Percentiles rank a stretch among this genome's conserved stretches.
These are phyloP conservation scores for Dasypus novemcinctus DNA, from an alignment of 2,113 vertebrate species.

Conservation along the genomic window DNA sequence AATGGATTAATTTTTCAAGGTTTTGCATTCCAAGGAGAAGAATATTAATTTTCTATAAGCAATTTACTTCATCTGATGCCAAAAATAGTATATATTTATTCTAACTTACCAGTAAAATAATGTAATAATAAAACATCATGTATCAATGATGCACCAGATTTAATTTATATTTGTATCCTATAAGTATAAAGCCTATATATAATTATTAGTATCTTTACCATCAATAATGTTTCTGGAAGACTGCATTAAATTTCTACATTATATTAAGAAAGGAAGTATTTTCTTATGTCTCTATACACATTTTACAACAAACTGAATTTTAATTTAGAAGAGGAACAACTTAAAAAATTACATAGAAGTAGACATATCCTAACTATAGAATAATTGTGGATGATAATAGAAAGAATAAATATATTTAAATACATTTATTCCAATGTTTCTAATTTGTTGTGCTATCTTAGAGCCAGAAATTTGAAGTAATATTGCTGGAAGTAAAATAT, in stretches of 20 bases:
- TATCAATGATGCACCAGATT: background rate
- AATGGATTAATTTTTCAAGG: background rate
- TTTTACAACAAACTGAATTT: background rate
- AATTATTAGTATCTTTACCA: background rate
- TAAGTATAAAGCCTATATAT: background rate
- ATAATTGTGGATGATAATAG: background rate
- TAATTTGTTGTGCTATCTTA: background rate
- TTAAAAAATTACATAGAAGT: background rate
- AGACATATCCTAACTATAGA: background rate
- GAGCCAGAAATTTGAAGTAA: background rate
- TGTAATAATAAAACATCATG: background rate
- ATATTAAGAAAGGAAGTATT: background rate
- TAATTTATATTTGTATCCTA: background rate
- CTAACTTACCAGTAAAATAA: background rate
- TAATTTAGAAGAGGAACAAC: background rate
- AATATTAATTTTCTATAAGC: slow-evolving; percentile 5
- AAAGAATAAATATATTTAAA: background rate
- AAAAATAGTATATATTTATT: background rate
- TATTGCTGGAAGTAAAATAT: background rate
- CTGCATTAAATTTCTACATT: background rate
- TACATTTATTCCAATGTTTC: background rate
- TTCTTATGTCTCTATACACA: background rate
- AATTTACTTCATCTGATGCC: background rate
- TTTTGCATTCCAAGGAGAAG: background rate
- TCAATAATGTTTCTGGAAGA: background rate